These are phyloP conservation scores for Verasper variegatus DNA, from an alignment of 2,113 vertebrate species.

Conservation along the genomic window DNA sequence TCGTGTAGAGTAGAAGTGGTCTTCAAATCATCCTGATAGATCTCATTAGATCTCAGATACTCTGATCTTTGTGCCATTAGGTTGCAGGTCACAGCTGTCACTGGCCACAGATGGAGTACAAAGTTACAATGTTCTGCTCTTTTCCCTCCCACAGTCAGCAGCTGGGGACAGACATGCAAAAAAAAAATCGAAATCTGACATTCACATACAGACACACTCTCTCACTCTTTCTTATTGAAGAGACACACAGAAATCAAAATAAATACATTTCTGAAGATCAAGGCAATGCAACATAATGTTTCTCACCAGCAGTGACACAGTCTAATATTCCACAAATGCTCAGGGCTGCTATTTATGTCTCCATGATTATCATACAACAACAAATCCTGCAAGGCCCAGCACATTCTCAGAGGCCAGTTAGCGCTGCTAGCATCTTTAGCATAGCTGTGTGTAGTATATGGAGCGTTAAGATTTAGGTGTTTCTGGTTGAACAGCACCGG, in stretches of 20 bases:
- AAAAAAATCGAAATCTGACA: constrained; percentile 19
- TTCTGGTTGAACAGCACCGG: no score
- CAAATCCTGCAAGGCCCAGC: no score
- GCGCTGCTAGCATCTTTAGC: no score
- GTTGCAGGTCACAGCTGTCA: constrained; percentile 27
- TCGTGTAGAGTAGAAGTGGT: background rate
- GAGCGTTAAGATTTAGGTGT: background rate
- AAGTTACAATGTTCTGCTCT: constrained; percentile 8
- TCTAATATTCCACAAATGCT: background rate
- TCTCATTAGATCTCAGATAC: constrained; percentile 1
- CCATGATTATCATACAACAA: background rate
- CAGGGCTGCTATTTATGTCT: background rate
- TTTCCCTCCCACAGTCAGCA: constrained; percentile 9
- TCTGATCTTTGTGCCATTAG: background rate
- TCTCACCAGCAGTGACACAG: constrained; percentile 1
- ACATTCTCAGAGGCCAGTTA: background rate
- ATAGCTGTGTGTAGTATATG: no score
- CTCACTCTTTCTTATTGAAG: background rate
- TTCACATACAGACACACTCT: background rate
- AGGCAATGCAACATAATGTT: background rate
- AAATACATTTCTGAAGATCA: background rate
- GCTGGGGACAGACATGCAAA: background rate
- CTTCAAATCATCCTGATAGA: background rate
- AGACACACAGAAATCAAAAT: background rate
- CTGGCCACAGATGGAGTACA: constrained; percentile 28